Evolutionary conservation across 2,113 vertebrate species (phyloP).

Genomic region (Neolamprologus tretocephalus): DNA sequence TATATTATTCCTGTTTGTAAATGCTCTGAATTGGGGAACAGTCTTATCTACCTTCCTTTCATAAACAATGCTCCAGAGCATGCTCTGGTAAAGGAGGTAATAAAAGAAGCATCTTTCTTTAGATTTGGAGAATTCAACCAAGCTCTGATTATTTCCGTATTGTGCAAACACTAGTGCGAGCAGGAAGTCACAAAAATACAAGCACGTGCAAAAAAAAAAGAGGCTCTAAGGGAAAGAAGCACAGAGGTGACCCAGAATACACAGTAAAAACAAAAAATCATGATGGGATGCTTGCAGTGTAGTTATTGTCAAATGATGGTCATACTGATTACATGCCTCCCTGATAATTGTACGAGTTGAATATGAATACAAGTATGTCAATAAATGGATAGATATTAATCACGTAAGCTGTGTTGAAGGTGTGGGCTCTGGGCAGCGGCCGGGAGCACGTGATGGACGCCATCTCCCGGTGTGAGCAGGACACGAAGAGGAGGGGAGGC

Average conservation of each 20-base stretch:
- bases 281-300: not conserved
- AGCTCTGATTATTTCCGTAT: not conserved
- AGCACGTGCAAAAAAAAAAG: not conserved
- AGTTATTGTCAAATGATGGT: not conserved
- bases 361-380: not conserved
- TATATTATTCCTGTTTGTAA: not conserved
- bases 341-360: not conserved
- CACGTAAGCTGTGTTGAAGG: constrained; percentile 56
- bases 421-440: constrained; percentile 87
- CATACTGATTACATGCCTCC: not conserved
- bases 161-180: not conserved
- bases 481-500: constrained; percentile 75
- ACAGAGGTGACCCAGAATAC: not conserved
- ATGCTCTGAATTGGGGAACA: not conserved
- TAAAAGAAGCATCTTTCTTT: not conserved
- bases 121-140: not conserved
- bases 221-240: not conserved
- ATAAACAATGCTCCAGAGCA: not conserved
- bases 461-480: constrained; percentile 92
- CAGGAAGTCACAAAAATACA: not conserved
- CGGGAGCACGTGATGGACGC: constrained; percentile 88
- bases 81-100: not conserved
- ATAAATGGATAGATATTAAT: not conserved
- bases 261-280: not conserved
- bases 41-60: not conserved